Conservation (phyloP, 2,113 vertebrate genomes). For the Microtus pennsylvanicus region DNA sequence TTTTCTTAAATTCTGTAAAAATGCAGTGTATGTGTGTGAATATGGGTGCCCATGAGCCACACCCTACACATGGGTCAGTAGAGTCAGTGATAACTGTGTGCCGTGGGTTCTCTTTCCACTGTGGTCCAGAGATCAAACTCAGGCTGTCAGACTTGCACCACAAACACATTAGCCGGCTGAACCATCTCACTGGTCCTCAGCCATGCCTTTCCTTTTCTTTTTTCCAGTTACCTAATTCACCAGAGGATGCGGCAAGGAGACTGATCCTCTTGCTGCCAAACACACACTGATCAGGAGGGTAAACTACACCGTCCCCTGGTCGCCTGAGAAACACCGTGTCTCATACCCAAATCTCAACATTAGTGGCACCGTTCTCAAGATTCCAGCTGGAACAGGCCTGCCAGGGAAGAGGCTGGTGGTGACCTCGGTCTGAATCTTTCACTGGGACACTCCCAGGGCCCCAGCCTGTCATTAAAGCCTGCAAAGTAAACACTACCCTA, state of each 20-base stretch:
- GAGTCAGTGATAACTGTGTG: background rate
- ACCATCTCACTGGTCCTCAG: too few species aligned
- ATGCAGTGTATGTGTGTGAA: background rate
- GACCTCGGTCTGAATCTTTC: conserved; percentile 51
- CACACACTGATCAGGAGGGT: background rate
- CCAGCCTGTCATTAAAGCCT: conserved; percentile 44
- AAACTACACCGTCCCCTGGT: background rate
- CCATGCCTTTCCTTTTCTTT: background rate
- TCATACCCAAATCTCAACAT: background rate
- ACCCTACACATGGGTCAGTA: background rate
- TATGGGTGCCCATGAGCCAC: too few species aligned
- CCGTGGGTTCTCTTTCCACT: background rate
- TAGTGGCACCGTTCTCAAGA: background rate
- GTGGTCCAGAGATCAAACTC: background rate
- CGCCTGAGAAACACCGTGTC: background rate
- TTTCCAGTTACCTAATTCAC: background rate
- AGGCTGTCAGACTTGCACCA: background rate
- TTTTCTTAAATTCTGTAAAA: background rate
- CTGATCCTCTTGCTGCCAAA: background rate
- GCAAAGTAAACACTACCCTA: conserved; percentile 37
- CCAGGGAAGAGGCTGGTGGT: background rate
- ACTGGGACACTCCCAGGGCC: conserved; percentile 44
- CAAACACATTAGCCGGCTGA: background rate
- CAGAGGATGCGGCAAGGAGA: background rate
- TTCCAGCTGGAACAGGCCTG: background rate